Conservation (phyloP, 2,113 vertebrate genomes). For the Synodontis membranacea region DNA sequence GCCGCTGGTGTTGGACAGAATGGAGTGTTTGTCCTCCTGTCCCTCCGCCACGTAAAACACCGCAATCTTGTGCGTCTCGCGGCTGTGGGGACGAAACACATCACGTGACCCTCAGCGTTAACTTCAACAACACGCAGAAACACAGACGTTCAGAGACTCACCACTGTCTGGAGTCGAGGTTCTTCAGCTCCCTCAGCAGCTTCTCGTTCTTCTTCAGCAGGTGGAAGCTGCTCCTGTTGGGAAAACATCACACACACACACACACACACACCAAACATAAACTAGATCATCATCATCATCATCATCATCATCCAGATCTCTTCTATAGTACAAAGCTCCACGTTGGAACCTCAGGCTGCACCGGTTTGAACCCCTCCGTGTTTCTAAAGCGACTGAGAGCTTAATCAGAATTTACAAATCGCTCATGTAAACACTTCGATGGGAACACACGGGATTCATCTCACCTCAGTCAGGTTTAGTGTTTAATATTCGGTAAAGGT, state of each 20-base stretch:
- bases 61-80: constrained; percentile 98
- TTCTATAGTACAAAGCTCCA: neutral
- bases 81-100: constrained; percentile 70
- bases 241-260: constrained; percentile 25
- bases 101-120: neutral
- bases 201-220: constrained; percentile 98
- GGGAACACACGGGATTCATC: no score
- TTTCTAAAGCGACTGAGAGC: no score
- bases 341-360: neutral
- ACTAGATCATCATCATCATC: neutral
- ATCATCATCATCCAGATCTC: neutral
- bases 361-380: neutral
- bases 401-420: neutral
- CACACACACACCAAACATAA: neutral
- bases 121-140: neutral
- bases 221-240: constrained; percentile 90
- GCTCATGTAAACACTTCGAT: neutral
- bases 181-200: constrained; percentile 94
- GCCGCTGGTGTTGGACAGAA: constrained; percentile 92
- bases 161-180: constrained; percentile 97
- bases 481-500: no score
- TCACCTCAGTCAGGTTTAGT: no score
- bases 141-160: constrained; percentile 61
- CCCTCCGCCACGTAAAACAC: constrained; percentile 99
- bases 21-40: constrained; percentile 99